These are phyloP conservation scores for Stigmatopora nigra DNA, from an alignment of 2,113 vertebrate genomes.

Conservation along the genomic window DNA sequence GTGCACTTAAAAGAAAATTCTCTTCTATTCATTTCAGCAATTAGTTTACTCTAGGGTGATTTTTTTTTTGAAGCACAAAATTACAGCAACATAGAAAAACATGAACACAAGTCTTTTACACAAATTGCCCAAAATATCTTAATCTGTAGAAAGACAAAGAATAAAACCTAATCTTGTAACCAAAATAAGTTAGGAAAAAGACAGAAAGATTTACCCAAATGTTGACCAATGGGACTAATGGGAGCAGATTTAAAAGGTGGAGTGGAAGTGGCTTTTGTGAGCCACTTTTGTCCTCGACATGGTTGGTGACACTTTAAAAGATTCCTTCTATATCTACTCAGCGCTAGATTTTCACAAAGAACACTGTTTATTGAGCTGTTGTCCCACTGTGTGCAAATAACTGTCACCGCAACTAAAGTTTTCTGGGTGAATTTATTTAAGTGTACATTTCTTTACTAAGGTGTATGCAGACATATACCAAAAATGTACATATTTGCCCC, in stretches of 20 bases:
- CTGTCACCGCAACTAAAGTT: conserved; percentile 75
- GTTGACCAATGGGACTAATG: conserved; percentile 45
- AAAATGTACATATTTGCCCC: conserved; percentile 78
- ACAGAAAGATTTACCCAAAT: conserved; percentile 35
- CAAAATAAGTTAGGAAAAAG: conserved; percentile 12
- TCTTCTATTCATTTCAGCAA: conserved; percentile 71
- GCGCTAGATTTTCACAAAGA: conserved; percentile 77
- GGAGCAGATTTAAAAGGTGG: conserved; percentile 25
- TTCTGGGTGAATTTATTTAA: conserved; percentile 41
- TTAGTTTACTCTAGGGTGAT: conserved; percentile 84
- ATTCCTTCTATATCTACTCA: conserved; percentile 68
- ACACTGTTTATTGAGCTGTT: conserved; percentile 72
- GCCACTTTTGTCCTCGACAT: conserved; percentile 67
- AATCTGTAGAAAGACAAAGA: conserved; percentile 71
- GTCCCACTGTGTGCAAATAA: conserved; percentile 62
- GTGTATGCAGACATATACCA: conserved; percentile 66
- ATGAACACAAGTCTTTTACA: conserved; percentile 84
- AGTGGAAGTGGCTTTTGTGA: conserved; percentile 54
- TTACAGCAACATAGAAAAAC: conserved; percentile 92
- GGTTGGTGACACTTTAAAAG: conserved; percentile 60
- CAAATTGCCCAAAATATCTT: conserved; percentile 79
- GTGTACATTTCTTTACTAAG: conserved; percentile 63
- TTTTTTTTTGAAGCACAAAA: conserved; percentile 85
- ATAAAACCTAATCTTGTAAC: conserved; percentile 53
- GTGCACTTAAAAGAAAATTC: conserved; percentile 85